Percentiles rank a stretch among this genome's conserved stretches.
Evolutionary conservation across 2,888 invertebrate species (phyloP).

Genomic region (Apodemia hepburni): DNA sequence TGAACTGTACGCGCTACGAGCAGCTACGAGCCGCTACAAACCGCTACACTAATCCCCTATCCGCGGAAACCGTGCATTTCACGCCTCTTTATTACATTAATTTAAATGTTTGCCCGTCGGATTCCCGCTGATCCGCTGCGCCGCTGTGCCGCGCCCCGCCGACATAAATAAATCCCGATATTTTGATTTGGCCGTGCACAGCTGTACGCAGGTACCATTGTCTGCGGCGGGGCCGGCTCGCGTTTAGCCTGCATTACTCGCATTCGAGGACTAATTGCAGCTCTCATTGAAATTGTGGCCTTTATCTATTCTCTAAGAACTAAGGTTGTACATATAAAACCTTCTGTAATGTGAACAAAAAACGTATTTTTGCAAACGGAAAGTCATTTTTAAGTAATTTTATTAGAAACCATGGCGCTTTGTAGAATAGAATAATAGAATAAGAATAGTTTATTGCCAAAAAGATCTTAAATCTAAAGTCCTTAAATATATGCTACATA

Average conservation of each 20-base stretch:
- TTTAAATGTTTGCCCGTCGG: constrained; percentile 73
- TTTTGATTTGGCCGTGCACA: constrained; percentile 25
- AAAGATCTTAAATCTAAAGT: too few relatives aligned
- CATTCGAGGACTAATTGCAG: not conserved
- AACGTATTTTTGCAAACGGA: too few relatives aligned
- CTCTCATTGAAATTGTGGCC: not conserved
- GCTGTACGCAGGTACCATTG: not conserved
- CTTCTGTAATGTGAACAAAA: too few relatives aligned
- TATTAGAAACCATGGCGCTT: too few relatives aligned
- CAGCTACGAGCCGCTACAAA: constrained; percentile 31
- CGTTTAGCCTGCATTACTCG: not conserved
- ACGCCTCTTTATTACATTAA: constrained; percentile 78
- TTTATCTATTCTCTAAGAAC: not conserved
- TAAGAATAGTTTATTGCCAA: too few relatives aligned
- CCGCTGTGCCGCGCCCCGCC: constrained; percentile 43
- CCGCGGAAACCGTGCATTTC: constrained; percentile 63
- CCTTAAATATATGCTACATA: too few relatives aligned
- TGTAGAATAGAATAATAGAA: too few relatives aligned
- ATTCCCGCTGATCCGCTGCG: constrained; percentile 48
- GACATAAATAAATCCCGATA: constrained; percentile 44
- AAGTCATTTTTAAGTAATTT: too few relatives aligned
- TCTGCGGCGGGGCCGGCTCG: not conserved
- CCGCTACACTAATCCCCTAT: constrained; percentile 52
- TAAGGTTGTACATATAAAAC: too few relatives aligned
- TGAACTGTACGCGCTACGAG: constrained; percentile 27